Percentiles rank a stretch among this genome's conserved stretches.
Evolutionary conservation across 2,888 invertebrate species (phyloP).

Genomic region (Archaeoteleia sp.): DNA sequence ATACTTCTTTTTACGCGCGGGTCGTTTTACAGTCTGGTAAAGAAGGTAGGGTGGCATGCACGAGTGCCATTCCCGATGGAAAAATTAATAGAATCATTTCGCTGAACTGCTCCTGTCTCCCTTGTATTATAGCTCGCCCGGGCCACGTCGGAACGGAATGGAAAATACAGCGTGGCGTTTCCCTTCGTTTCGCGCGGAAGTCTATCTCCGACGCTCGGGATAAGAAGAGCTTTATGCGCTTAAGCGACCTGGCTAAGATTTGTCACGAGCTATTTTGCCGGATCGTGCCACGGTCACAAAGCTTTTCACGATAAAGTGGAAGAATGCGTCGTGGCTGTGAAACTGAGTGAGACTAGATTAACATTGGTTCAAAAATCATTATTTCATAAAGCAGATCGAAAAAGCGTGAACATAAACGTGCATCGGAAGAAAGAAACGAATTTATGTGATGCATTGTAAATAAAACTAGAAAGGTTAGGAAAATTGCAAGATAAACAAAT

Average conservation of each 20-base stretch:
- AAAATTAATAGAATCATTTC: conserved; percentile 75
- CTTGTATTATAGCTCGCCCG: conserved; percentile 35
- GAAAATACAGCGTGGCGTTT: conserved; percentile 59
- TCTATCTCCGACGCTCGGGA: conserved; percentile 53
- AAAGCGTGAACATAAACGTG: too few species aligned
- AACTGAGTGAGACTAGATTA: too few species aligned
- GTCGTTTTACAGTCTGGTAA: conserved; percentile 22
- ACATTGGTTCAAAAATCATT: too few species aligned
- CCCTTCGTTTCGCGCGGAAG: conserved; percentile 43
- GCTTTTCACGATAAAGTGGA: conserved; percentile 44
- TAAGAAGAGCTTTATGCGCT: conserved; percentile 64
- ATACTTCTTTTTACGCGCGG: neutral
- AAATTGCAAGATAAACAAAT: too few species aligned
- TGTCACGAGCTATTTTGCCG: conserved; percentile 61
- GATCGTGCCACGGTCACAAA: conserved; percentile 42
- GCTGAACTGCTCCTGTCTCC: conserved; percentile 60
- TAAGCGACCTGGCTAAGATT: conserved; percentile 64
- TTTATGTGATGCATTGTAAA: too few species aligned
- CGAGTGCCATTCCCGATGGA: conserved; percentile 72
- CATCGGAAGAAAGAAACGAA: too few species aligned
- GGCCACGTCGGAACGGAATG: conserved; percentile 50
- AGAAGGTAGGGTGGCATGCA: conserved; percentile 69
- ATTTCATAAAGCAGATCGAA: too few species aligned
- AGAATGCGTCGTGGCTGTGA: conserved; percentile 39
- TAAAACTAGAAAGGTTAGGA: too few species aligned